Evolutionary conservation across 92 coral and sea anemone species (phyloP), one percentile per base, ranked within the genome.

Genomic region (Zoanthus sansibaricus): DNA sequence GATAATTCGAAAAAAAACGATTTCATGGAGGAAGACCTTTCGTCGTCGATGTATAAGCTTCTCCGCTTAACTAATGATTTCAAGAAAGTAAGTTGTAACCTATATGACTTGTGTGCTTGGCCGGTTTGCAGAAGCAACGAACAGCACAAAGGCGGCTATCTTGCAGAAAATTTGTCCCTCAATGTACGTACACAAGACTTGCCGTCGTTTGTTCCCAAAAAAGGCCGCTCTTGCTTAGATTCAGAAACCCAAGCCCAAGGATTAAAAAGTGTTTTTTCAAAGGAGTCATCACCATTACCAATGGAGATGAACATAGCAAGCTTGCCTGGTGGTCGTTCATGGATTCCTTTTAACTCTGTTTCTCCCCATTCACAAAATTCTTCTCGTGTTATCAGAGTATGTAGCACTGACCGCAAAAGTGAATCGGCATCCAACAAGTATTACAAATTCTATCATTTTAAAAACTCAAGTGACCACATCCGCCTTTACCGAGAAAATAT

Each of bases 381-480:
- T 30, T 51, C 30, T 49, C 85, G 85, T 21, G 55, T 68, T 15
- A 25, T 70, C 14, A 80, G 85, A 80, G 73, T 45, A 20, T 64
- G 75, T 49, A 52, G 52, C 30, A 64, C 37, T 62, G 56, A 14
- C 13, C 75, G 44, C 44, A 66, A 55, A 52, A 69, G 74, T 14
- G 85, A 80, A 5, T 89, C 95, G 42, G 42, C 42, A 14, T 91
- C 95, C 45, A 88, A 89, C 71, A 78, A 45, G 31, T 55, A 48
- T 37, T 91, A 91, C 86, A 92, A 88, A 77, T 97, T 97, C 76
- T 71, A 85, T 77, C 98, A 94, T 72, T 93, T 88, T 25, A 82
- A 79, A 11, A 82, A 87, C 87, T 77, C 92, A 61, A 74, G 69
- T 15, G 88, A 86, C 69, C 84, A 93, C 76, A 95, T 92, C 62